phyloP scores from a whole-genome alignment of 2,888 invertebrate species.

The Byasa hedistus region DNA sequence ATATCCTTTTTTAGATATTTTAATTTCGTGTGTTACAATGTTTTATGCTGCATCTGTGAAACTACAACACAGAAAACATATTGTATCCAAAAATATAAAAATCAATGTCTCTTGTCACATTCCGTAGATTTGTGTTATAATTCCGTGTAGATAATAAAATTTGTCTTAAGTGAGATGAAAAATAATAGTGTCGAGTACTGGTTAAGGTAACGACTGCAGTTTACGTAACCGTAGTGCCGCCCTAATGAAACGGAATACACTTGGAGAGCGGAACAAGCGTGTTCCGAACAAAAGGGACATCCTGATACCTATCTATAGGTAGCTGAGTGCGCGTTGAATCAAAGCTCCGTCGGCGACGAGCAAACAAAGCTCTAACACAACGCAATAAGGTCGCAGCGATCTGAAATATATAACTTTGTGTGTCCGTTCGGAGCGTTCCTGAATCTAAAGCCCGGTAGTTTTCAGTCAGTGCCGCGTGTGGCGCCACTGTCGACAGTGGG shows the following conservation, averaged over 20 bases:
- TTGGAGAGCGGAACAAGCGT: conserved; percentile 62
- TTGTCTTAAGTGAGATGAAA: conserved; percentile 1
- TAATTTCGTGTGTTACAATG: too few relatives aligned
- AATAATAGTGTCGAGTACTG: conserved; percentile 12
- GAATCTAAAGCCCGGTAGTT: conserved; percentile 54
- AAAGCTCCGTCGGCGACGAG: conserved; percentile 21
- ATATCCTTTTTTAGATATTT: too few relatives aligned
- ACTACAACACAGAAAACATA: too few relatives aligned
- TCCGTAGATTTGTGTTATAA: neutral
- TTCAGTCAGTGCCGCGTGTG: conserved; percentile 73
- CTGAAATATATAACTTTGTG: conserved; percentile 41
- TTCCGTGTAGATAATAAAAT: neutral
- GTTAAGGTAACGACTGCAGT: conserved; percentile 42
- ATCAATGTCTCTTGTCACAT: neutral
- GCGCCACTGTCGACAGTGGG: conserved; percentile 73
- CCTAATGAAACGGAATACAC: conserved; percentile 63
- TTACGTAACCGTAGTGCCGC: conserved; percentile 51
- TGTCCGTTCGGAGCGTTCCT: conserved; percentile 55
- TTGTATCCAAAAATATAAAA: neutral
- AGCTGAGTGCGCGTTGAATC: conserved; percentile 3
- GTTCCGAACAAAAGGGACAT: conserved; percentile 71
- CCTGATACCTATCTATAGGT: conserved; percentile 53
- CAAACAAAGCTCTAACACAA: conserved; percentile 38
- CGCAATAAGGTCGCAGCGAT: conserved; percentile 40
- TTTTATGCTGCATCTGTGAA: too few relatives aligned